Evolutionary conservation across 1,140 invertebrate genomes (phyloP), one percentile per base, ranked within the genome.

Genomic region (Sitophilus oryzae): DNA sequence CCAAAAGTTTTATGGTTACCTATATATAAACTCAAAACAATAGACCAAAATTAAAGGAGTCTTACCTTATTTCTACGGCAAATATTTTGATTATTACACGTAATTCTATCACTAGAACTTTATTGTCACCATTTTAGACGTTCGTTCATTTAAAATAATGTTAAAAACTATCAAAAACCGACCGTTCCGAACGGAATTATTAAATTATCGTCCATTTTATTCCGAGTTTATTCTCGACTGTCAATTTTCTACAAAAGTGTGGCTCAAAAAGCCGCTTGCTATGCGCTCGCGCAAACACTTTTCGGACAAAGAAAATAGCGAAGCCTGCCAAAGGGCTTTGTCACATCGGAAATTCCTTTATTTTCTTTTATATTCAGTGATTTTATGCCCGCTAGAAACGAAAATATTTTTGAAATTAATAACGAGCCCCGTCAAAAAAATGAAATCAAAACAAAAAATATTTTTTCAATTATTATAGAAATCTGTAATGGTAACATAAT

Each of bases 41-140:
- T n/a, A n/a, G n/a, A n/a, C n/a, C n/a, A 43, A 41, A 49, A 59
- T 35, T 16, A 23, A 20, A 14, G 9, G 18, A n/a, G 25, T 46
- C 41, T 23, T 57, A 53, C 52, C 48, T 49, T 52, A 48, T 48
- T 57, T 59, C 41, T 35, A 48, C 14, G 36, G 40, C 15, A 53
- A 46, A 50, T 35, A 43, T 34, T 49, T 56, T 47, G 53, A 40
- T 48, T 56, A 57, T 23, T 50, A 47, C 55, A 52, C 58, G 41
- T 44, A 55, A 52, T 43, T 40, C 42, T 51, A 43, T 42, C 52
- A 38, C 56, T 55, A 59, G 46, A 52, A 47, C 55, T 58, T 63
- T 63, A 63, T 63, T 63, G 61, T 63, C 61, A 63, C 61, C 44
- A 58, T 55, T 63, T 63, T 63, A 60, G 58, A 60, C 52, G 48